Percentiles rank a stretch among this genome's conserved stretches.
Conservation (phyloP, 23 tunicate species). For the Halocynthia aurantium region DNA sequence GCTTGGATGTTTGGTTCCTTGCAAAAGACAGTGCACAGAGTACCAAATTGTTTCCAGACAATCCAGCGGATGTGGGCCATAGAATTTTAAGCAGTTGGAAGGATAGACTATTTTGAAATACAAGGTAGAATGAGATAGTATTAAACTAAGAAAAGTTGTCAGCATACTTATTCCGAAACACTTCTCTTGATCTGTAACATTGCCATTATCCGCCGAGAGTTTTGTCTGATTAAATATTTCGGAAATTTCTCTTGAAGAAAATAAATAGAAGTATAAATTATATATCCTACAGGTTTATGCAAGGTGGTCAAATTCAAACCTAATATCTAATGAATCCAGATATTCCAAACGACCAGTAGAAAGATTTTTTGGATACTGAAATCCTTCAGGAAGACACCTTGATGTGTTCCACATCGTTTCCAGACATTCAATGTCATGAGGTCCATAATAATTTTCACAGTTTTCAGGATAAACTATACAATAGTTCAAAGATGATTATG, state of each 20-base stretch:
- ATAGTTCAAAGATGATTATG: background rate
- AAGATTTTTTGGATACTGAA: constrained; percentile 19
- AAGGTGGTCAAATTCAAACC: constrained; percentile 1
- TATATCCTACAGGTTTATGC: too few species aligned
- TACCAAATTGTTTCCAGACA: constrained; percentile 35
- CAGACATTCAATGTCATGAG: constrained; percentile 19
- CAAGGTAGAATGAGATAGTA: background rate
- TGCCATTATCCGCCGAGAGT: constrained; percentile 15
- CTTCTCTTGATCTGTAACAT: background rate
- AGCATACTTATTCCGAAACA: constrained; percentile 17
- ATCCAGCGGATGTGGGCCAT: constrained; percentile 22
- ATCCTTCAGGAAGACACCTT: constrained; percentile 11
- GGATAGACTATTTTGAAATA: constrained; percentile 14
- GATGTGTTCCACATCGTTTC: constrained; percentile 12
- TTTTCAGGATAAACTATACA: constrained; percentile 12
- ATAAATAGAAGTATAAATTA: background rate
- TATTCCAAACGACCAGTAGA: background rate
- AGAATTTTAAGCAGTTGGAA: constrained; percentile 16
- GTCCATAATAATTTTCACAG: constrained; percentile 21
- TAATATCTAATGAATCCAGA: background rate
- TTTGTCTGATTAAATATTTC: background rate
- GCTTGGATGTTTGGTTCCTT: constrained; percentile 11
- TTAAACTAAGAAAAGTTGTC: background rate
- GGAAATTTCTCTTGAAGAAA: constrained; percentile 10
- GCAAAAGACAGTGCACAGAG: background rate